Base-by-base conservation (phyloP, 2,888 invertebrate species). In the Masnerella sp. region DNA sequence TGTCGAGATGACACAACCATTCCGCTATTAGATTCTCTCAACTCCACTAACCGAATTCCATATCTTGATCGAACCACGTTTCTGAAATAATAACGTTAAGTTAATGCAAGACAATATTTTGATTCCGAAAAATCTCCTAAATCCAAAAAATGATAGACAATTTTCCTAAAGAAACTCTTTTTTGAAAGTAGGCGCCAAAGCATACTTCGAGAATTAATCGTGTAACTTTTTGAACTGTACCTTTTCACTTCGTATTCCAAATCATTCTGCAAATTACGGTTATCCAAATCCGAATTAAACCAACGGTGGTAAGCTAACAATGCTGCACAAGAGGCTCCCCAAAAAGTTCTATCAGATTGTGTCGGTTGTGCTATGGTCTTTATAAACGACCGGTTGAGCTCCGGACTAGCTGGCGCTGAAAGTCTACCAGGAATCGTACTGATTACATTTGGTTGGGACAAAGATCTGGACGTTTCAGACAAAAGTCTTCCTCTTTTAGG, bases 381-480 rank as follows among this genome's bases (percentile, higher is more conserved):
- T 11, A 83, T 81, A 52, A 87, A 84, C 2, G 85, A 85, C 49
- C 85, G 79, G 49, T 87, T 85, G 3, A 87, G 76, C 56, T 87
- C 86, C 0, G 87, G 87, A 79, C 87, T 87, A 1, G 85, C 84
- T 0, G 87, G 87, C 0, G 87, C 86, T 1, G 87, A 87, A 0
- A 85, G 52, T 75, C 85, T 78, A 8, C 85, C 85, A 2, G 82
- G 80, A n/a, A 78, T 45, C 87, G 15, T 88, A 84, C 88, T 89
- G 84, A 18, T 88, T 1, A 70, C 73, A 1, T 56, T 74, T 3
- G 1, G 38, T 18, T 72, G 72, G 87, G 20, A 88, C 84, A 89
- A 89, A 84, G 62, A 89, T 20, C 82, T 74, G 85, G 87, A 90
- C 85, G 85, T 91, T 88, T 80, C 91, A 85, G 80, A 91, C 73